These are phyloP conservation scores for Allacma fusca DNA, from an alignment of 2,888 invertebrate genomes.

Conservation along the genomic window DNA sequence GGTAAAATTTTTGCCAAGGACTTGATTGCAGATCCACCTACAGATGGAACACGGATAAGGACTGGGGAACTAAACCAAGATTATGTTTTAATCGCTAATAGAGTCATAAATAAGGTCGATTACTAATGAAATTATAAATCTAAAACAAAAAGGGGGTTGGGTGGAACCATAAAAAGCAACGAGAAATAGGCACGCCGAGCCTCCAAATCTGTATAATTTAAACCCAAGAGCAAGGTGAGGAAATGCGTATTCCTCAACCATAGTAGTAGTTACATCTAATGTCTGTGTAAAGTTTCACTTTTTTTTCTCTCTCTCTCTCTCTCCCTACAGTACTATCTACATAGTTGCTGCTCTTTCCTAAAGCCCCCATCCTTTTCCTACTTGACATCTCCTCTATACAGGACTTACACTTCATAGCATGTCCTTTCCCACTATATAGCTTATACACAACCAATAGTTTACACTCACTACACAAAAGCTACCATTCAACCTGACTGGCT, in stretches of 20 bases:
- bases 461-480: too few relatives aligned
- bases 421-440: too few relatives aligned
- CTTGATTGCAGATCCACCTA: conserved; percentile 27
- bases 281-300: conserved; percentile 25
- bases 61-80: conserved; percentile 43
- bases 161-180: conserved; percentile 47
- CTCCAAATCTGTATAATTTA: conserved; percentile 41
- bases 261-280: conserved; percentile 4
- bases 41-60: conserved; percentile 46
- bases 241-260: conserved; percentile 40
- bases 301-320: too few relatives aligned
- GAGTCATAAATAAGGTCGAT: conserved; percentile 58
- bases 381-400: too few relatives aligned
- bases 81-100: conserved; percentile 61
- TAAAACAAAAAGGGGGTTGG: conserved; percentile 53
- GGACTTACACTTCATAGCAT: too few relatives aligned
- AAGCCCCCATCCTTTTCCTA: too few relatives aligned
- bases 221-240: conserved; percentile 47
- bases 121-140: conserved; percentile 58
- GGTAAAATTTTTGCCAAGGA: too few relatives aligned
- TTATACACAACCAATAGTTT: too few relatives aligned
- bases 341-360: too few relatives aligned
- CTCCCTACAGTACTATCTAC: too few relatives aligned
- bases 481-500: conserved; percentile 3
- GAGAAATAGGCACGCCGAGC: conserved; percentile 34